Percentiles rank a stretch among this genome's conserved stretches.
These are phyloP conservation scores for Spilosoma lubricipeda DNA, from an alignment of 2,888 invertebrate genomes.

Conservation along the genomic window DNA sequence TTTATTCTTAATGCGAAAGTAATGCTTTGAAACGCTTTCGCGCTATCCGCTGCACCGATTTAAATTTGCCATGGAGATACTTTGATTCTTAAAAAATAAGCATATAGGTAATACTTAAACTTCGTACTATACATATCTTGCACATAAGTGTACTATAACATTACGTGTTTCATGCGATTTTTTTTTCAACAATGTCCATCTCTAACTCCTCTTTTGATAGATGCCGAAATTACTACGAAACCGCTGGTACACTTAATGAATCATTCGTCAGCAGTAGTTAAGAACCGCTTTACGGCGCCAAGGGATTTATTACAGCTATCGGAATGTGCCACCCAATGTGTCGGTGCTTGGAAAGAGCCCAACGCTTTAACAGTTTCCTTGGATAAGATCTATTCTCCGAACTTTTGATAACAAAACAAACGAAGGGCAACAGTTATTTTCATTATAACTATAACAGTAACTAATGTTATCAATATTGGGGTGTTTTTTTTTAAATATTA, in stretches of 20 bases:
- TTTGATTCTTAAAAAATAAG: no score
- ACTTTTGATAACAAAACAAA: not conserved
- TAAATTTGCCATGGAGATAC: no score
- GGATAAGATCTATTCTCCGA: not conserved
- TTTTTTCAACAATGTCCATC: not conserved
- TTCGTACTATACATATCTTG: no score
- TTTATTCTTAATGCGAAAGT: no score
- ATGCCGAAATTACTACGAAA: not conserved
- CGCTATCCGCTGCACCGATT: no score
- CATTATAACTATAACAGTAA: not conserved
- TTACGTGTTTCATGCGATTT: not conserved
- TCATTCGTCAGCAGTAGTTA: not conserved
- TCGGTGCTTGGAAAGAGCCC: not conserved
- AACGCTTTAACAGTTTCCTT: not conserved
- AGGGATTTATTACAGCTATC: not conserved
- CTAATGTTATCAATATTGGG: not conserved
- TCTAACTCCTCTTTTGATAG: not conserved
- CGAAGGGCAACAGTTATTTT: not conserved
- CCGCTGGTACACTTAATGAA: not conserved
- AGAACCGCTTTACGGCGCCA: not conserved
- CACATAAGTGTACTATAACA: not conserved
- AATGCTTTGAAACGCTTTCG: no score
- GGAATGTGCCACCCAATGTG: not conserved
- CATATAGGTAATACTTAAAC: no score
- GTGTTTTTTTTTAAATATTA: constrained; percentile 8